Conservation (phyloP, 2,888 invertebrate species). For the Troglohyphantes excavatus region DNA sequence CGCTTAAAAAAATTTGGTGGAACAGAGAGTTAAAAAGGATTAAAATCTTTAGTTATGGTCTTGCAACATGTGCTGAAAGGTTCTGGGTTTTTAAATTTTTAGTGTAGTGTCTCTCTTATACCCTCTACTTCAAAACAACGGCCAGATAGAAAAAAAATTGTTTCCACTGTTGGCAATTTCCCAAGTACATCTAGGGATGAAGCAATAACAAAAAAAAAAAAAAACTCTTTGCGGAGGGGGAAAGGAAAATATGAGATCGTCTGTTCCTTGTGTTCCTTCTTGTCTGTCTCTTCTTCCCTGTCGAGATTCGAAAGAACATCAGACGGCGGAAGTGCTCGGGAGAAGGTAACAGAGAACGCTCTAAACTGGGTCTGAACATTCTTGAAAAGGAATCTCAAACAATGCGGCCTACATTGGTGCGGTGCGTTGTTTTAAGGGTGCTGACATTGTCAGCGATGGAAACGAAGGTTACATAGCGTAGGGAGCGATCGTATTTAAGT, state of each 20-base stretch:
- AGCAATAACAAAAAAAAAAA: too few relatives aligned
- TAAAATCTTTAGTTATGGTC: too few relatives aligned
- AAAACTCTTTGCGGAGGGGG: neutral
- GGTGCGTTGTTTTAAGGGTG: neutral
- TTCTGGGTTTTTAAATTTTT: too few relatives aligned
- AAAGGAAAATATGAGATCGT: slow-evolving; percentile 12
- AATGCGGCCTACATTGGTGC: slow-evolving; percentile 42
- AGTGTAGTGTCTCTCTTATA: too few relatives aligned
- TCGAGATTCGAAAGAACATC: slow-evolving; percentile 26
- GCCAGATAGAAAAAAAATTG: neutral
- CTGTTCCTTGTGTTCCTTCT: neutral
- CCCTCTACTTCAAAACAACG: neutral
- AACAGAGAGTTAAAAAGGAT: too few relatives aligned
- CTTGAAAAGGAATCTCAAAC: slow-evolving; percentile 3
- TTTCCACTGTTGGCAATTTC: slow-evolving; percentile 3
- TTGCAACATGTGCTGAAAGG: too few relatives aligned
- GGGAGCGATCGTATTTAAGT: too few relatives aligned
- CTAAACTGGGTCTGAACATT: slow-evolving; percentile 67
- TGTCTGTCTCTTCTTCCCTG: slow-evolving; percentile 4
- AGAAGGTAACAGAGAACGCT: slow-evolving; percentile 68
- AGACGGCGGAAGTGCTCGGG: slow-evolving; percentile 72
- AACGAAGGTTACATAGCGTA: too few relatives aligned
- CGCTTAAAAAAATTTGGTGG: too few relatives aligned
- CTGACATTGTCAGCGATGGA: too few relatives aligned
- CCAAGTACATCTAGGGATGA: slow-evolving; percentile 13